Evolutionary conservation across 2,888 invertebrate genomes (phyloP).

Genomic region (Drosophila mulleri): DNA sequence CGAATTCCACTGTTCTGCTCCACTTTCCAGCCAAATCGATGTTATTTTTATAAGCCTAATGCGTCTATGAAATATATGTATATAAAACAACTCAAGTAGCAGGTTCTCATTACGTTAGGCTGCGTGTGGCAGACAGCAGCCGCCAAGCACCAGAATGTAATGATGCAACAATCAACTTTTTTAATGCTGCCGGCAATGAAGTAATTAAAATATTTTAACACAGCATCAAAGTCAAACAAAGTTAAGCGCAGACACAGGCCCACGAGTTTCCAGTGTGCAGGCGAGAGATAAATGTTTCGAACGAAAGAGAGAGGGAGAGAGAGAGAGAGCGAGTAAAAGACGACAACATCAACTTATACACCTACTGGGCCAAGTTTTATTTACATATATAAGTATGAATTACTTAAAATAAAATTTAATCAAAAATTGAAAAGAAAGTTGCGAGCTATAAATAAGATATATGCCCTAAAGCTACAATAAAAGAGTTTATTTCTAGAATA

Average conservation of each 20-base stretch:
- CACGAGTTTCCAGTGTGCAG: neutral
- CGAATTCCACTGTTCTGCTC: neutral
- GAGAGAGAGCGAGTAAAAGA: neutral
- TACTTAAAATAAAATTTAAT: conserved; percentile 50
- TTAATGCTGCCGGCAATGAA: conserved; percentile 62
- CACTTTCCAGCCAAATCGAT: too few species aligned
- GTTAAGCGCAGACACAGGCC: conserved; percentile 30
- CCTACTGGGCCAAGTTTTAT: neutral
- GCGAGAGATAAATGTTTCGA: neutral
- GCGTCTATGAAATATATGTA: neutral
- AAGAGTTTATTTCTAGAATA: neutral
- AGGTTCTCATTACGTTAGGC: neutral
- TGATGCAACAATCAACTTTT: conserved; percentile 67
- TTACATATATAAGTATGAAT: conserved; percentile 29
- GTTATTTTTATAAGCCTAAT: too few species aligned
- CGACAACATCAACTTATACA: conserved; percentile 17
- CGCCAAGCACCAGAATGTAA: conserved; percentile 35
- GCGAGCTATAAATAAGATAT: neutral
- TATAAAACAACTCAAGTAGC: neutral
- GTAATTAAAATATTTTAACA: conserved; percentile 70
- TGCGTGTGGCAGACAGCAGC: conserved; percentile 40
- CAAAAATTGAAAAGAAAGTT: conserved; percentile 7
- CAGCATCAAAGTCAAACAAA: conserved; percentile 60
- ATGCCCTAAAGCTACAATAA: too few species aligned
- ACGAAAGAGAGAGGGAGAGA: neutral